phyloP scores from a whole-genome alignment of 2,113 vertebrate genomes.

The Enhydra lutris region DNA sequence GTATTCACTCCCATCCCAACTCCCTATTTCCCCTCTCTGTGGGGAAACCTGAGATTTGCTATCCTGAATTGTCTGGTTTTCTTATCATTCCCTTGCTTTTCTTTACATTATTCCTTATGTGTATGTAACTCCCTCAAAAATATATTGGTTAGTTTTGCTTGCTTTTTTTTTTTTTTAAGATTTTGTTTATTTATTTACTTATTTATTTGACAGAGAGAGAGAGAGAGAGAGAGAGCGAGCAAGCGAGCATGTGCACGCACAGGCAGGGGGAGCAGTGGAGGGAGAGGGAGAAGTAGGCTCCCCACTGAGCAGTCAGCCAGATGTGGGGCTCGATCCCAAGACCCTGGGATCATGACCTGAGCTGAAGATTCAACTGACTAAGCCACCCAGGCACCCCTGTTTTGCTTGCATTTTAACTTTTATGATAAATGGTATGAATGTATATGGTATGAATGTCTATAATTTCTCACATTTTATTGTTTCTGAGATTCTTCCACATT shows the following conservation, averaged over 20 bases:
- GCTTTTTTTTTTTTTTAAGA: neutral
- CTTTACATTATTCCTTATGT: neutral
- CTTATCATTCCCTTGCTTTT: neutral
- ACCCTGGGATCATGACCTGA: too few relatives aligned
- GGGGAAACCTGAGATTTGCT: neutral
- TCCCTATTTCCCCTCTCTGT: neutral
- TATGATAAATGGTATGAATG: neutral
- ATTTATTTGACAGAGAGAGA: too few relatives aligned
- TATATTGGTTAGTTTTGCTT: neutral
- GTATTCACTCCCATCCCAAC: neutral
- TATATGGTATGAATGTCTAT: neutral
- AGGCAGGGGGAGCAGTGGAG: too few relatives aligned
- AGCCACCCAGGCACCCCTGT: too few relatives aligned
- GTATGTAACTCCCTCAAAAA: neutral
- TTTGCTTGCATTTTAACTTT: neutral
- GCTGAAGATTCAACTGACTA: too few relatives aligned
- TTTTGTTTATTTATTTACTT: too few relatives aligned
- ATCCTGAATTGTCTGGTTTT: neutral
- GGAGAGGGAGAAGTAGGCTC: too few relatives aligned
- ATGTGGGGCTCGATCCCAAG: too few relatives aligned
- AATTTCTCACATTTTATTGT: neutral
- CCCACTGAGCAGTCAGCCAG: too few relatives aligned
- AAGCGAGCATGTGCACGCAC: too few relatives aligned
- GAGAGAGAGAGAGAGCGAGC: accelerated
- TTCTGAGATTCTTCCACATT: constrained; percentile 4